Evolutionary conservation across 92 coral and sea anemone species (phyloP), one percentile per base, ranked within the genome.

Genomic region (Siderastrea radians): DNA sequence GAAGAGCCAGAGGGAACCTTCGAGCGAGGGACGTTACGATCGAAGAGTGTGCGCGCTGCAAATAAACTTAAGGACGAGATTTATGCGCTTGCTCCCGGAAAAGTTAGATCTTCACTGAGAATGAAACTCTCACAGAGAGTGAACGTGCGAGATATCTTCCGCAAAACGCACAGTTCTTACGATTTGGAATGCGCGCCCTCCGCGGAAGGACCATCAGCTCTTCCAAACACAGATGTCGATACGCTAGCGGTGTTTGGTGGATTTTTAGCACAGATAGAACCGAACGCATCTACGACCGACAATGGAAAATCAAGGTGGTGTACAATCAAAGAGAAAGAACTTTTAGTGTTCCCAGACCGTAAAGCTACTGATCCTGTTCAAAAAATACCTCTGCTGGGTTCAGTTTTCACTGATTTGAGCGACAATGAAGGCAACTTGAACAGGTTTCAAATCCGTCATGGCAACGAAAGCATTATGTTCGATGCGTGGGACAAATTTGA

Each of bases 221-320:
- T 94, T 5, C 79, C 93, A 1, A 64, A 79, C 9, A 76, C 93
- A 2, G 96, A 95, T 12, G 78, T 95, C 7, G 90, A 91, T 44
- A 94, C 95, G 52, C 80, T 95, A 49, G 89, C 91, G 45, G 94
- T 84, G 55, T 88, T 92, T 3, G 96, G 98, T 55, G 98, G 98
- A 3, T 59, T 86, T 12, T 86, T 95, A 62, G 91, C 94, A 15
- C 96, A 93, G 77, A 79, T 95, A 53, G 88, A 91, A 58, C 69
- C 90, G 10, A 68, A 49, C 17, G 94, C 78, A 38, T 93, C 92
- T 16, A 83, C 89, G 59, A 82, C 79, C 62, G 79, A 90, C 17
- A 82, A 88, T 66, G 92, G 82, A 12, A 78, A 81, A 55, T 85
- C 88, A 19, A 91, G 98, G 44, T 95, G 98, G 98, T 93, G 96